A percentile compares a stretch with the other conserved stretches of the same genome.
These are phyloP conservation scores for Trilocha varians DNA, from an alignment of 2,888 invertebrate species.

Conservation along the genomic window DNA sequence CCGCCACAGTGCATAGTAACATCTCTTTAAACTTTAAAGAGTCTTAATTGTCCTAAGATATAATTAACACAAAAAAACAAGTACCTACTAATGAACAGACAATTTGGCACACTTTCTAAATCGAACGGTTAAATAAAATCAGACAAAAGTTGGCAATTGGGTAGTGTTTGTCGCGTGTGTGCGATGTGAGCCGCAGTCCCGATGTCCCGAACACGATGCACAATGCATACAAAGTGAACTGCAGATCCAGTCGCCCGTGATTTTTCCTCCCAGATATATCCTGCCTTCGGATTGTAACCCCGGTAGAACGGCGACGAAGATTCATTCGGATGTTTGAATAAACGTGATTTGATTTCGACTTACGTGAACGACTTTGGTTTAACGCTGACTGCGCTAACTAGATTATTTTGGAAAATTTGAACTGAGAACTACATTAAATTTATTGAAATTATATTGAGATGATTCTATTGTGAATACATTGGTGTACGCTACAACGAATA, in stretches of 20 bases:
- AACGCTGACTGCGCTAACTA: too few relatives aligned
- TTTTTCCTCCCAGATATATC: slow-evolving; percentile 41
- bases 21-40: too few relatives aligned
- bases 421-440: too few relatives aligned
- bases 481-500: too few relatives aligned
- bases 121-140: slow-evolving; percentile 48
- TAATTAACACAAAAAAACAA: too few relatives aligned
- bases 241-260: slow-evolving; percentile 42
- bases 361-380: not conserved
- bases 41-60: too few relatives aligned
- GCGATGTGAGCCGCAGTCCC: slow-evolving; percentile 34
- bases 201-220: slow-evolving; percentile 40
- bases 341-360: slow-evolving; percentile 19
- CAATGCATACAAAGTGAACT: slow-evolving; percentile 57
- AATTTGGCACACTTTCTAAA: slow-evolving; percentile 8
- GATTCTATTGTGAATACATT: too few relatives aligned
- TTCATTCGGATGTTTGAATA: slow-evolving; percentile 23
- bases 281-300: slow-evolving; percentile 27
- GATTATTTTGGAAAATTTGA: too few relatives aligned
- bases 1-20: too few relatives aligned
- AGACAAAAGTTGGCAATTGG: slow-evolving; percentile 44
- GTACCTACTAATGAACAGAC: too few relatives aligned
- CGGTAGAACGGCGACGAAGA: slow-evolving; percentile 30
- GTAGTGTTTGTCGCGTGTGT: slow-evolving; percentile 55
- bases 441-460: too few relatives aligned